Percentiles rank a stretch among this genome's conserved stretches.
Conservation (phyloP, 2,797 vertebrate genomes). For the Enteromius mattozi region DNA sequence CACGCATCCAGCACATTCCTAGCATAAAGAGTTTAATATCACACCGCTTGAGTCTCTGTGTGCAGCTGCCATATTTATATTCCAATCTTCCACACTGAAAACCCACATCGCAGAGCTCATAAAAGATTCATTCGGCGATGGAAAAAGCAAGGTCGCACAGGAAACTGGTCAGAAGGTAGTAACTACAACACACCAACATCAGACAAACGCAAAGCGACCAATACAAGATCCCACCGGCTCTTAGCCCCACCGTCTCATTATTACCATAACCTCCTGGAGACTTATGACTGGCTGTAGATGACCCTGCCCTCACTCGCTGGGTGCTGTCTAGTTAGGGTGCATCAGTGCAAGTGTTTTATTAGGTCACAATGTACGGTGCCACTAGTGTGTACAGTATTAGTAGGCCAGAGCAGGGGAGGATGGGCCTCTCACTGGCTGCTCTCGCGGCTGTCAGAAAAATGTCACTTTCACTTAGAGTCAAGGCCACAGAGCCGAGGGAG, state of each 20-base stretch:
- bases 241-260: slow-evolving; percentile 40
- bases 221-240: slow-evolving; percentile 45
- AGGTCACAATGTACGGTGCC: slow-evolving; percentile 34
- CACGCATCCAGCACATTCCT: slow-evolving; percentile 67
- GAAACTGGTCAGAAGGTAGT: slow-evolving; percentile 76
- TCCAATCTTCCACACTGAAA: slow-evolving; percentile 82
- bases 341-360: slow-evolving; percentile 15
- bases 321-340: slow-evolving; percentile 3
- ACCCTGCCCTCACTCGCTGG: background rate
- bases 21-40: slow-evolving; percentile 68
- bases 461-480: slow-evolving; percentile 81
- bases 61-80: slow-evolving; percentile 83
- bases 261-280: slow-evolving; percentile 11
- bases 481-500: slow-evolving; percentile 74
- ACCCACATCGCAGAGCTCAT: slow-evolving; percentile 80
- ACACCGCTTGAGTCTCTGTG: slow-evolving; percentile 66
- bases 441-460: slow-evolving; percentile 79
- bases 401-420: slow-evolving; percentile 52
- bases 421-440: slow-evolving; percentile 45
- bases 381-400: slow-evolving; percentile 48
- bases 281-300: background rate
- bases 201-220: slow-evolving; percentile 58
- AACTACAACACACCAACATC: slow-evolving; percentile 57
- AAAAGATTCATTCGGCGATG: slow-evolving; percentile 82
- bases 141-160: slow-evolving; percentile 81